Evolutionary conservation across 2,888 invertebrate species (phyloP).

Genomic region (Crossocerus cetratus): DNA sequence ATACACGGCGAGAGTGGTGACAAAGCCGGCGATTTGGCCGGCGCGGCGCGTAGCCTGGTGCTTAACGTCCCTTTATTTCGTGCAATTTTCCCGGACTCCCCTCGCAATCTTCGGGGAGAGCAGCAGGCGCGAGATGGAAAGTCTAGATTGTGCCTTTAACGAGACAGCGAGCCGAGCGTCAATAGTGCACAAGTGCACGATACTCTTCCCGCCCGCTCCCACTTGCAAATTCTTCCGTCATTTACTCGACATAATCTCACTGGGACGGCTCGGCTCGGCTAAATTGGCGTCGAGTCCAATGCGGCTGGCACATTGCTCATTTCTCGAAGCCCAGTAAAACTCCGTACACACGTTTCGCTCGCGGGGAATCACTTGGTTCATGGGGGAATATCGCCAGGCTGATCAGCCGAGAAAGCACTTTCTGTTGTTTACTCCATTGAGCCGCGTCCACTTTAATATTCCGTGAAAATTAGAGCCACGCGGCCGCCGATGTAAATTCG

Average conservation of each 20-base stretch:
- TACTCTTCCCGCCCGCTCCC: constrained; percentile 30
- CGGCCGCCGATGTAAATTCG: too few species aligned
- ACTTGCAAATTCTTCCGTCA: constrained; percentile 59
- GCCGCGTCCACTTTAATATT: too few species aligned
- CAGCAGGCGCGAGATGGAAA: constrained; percentile 41
- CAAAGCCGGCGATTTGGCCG: constrained; percentile 35
- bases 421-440: too few species aligned
- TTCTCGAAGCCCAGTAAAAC: too few species aligned
- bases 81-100: neutral
- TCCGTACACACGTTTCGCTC: too few species aligned
- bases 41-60: neutral
- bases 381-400: too few species aligned
- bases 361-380: too few species aligned
- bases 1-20: constrained; percentile 9
- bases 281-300: constrained; percentile 61
- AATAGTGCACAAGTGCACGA: constrained; percentile 15
- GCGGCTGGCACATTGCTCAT: constrained; percentile 15
- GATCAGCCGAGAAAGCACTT: too few species aligned
- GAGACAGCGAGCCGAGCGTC: constrained; percentile 20
- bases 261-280: constrained; percentile 26
- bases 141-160: constrained; percentile 51
- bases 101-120: constrained; percentile 1
- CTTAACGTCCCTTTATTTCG: constrained; percentile 1
- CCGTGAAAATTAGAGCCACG: too few species aligned
- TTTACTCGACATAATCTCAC: constrained; percentile 63